Evolutionary conservation across 2,113 vertebrate genomes (phyloP), one percentile per base, ranked within the genome.

Genomic region (Aptenodytes patagonicus): DNA sequence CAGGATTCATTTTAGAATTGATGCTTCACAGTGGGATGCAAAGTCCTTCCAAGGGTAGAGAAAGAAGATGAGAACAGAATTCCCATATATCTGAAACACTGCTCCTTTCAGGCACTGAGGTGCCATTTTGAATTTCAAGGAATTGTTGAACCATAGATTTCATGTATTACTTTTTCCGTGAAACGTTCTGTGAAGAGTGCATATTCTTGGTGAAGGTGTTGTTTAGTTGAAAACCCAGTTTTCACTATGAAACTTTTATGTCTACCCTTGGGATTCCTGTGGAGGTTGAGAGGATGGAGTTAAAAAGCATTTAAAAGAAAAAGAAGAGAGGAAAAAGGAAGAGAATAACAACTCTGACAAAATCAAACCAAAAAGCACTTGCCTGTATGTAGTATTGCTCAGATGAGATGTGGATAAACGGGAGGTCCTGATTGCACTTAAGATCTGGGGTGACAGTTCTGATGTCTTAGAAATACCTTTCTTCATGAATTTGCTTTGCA

Each of bases 401-500:
- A 73, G 73, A 94, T 87, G 55, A 89, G 57, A 25, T 89, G 52
- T 77, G 62, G 75, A 90, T 95, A 84, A 95, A 87, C 2, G 3
- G 21, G 54, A 87, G 32, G 44, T 58, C 65, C 73, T 95, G 87
- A 88, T 62, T 82, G 78, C 38, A 58, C 79, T 93, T 80, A 87
- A 89, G 84, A 90, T 87, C 46, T 4, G 3, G 31, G 40, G 19
- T 93, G 78, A 69, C 49, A 77, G 71, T 85, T 92, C 54, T 51
- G 82, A 77, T 85, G 29, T 91, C 65, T 89, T 75, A 73, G 68
- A 94, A 90, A 52, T 82, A 70, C 38, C 26, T 93, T 91, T 47
- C 73, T 89, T 85, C 66, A 54, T 80, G 61, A 70, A 82, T 95
- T 95, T 93, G 18, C 57, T 95, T 93, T 95, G 84, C 66, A 94